These are phyloP conservation scores for Apostichopus californicus DNA, from an alignment of 35 echinoderm and acorn worm genomes.

Conservation along the genomic window DNA sequence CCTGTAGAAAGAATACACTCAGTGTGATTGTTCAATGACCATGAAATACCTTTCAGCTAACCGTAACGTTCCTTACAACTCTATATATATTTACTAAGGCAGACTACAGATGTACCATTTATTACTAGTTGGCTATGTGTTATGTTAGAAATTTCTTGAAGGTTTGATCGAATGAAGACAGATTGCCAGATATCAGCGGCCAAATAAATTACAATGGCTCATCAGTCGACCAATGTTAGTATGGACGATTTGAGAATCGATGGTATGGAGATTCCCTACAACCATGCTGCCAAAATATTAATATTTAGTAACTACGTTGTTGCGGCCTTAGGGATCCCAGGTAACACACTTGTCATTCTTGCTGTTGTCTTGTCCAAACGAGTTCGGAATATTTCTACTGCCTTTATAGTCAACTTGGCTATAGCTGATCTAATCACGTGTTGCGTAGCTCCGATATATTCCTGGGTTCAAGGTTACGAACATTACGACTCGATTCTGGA, in stretches of 20 bases:
- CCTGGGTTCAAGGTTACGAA: not conserved
- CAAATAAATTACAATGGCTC: no score
- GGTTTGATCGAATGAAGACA: no score
- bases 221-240: not conserved
- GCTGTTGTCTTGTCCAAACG: not conserved
- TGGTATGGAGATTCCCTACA: not conserved
- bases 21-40: no score
- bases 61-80: no score
- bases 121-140: no score
- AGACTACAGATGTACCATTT: no score
- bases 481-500: not conserved
- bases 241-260: not conserved
- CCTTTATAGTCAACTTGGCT: not conserved
- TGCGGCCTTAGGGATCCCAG: not conserved
- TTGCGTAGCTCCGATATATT: not conserved
- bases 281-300: not conserved
- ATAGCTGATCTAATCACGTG: not conserved
- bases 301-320: not conserved
- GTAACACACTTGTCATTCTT: not conserved
- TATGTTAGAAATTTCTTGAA: no score
- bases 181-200: no score
- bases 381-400: not conserved
- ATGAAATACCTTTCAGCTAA: no score
- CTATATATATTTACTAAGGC: no score
- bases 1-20: no score